These are phyloP conservation scores for Peromyscus attwateri DNA, from an alignment of 2,797 vertebrate genomes.

Conservation along the genomic window DNA sequence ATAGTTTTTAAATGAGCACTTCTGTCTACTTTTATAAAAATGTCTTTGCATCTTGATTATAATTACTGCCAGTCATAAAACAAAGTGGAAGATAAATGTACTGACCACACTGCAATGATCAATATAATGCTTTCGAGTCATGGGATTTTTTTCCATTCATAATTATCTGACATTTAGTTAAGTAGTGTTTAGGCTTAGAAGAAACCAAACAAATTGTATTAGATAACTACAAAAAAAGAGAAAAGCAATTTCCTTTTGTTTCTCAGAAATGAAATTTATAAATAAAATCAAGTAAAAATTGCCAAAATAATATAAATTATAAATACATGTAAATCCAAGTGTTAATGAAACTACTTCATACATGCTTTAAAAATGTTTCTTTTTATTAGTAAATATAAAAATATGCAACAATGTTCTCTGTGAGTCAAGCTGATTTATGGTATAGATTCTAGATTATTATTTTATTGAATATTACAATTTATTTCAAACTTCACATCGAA, in stretches of 20 bases:
- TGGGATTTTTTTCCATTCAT: neutral
- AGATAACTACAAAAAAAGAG: neutral
- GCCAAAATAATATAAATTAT: neutral
- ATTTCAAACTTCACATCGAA: neutral
- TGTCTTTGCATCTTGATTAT: constrained; percentile 56
- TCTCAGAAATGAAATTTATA: neutral
- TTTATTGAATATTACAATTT: neutral
- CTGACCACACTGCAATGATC: neutral
- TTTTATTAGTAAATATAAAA: neutral
- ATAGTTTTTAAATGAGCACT: constrained; percentile 67
- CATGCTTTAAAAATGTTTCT: neutral
- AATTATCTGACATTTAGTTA: neutral
- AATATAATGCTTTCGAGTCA: neutral
- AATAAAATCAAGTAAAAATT: neutral
- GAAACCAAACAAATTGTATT: neutral
- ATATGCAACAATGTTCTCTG: neutral
- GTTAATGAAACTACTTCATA: neutral
- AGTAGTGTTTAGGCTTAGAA: neutral
- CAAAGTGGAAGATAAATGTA: neutral
- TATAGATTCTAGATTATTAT: neutral
- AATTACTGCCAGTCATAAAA: constrained; percentile 42
- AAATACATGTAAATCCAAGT: neutral
- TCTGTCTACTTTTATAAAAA: constrained; percentile 74
- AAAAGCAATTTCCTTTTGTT: neutral
- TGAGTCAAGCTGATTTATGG: neutral